Percentiles rank a stretch among this genome's conserved stretches.
Conservation (phyloP, 2,888 invertebrate species). For the Mesoligia furuncula region DNA sequence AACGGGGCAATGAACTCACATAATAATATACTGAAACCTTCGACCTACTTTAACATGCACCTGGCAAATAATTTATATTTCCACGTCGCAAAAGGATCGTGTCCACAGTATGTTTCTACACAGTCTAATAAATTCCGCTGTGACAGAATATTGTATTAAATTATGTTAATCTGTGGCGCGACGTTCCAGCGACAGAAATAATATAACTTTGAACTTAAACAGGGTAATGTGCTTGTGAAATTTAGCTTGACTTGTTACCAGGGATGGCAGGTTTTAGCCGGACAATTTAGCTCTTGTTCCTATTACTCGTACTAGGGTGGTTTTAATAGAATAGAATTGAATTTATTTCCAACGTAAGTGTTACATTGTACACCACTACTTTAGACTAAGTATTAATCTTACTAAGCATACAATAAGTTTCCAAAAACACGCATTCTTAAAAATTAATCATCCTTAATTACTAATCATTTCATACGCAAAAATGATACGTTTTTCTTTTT, state of each 20-base stretch:
- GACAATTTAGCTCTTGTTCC: background rate
- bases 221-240: slow-evolving; percentile 46
- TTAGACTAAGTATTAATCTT: no score
- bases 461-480: no score
- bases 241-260: slow-evolving; percentile 38
- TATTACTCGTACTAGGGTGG: background rate
- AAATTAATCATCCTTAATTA: no score
- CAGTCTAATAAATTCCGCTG: slow-evolving; percentile 40
- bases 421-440: no score
- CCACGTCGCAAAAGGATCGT: background rate
- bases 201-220: slow-evolving; percentile 52
- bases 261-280: slow-evolving; percentile 17
- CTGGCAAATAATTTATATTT: slow-evolving; percentile 31
- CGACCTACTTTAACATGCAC: slow-evolving; percentile 3
- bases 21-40: background rate
- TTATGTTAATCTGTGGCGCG: slow-evolving; percentile 57
- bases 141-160: slow-evolving; percentile 48
- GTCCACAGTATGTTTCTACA: slow-evolving; percentile 21
- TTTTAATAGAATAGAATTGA: no score
- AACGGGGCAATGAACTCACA: background rate
- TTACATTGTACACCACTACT: no score
- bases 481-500: no score
- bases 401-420: no score
- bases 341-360: no score
- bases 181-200: slow-evolving; percentile 51